Evolutionary conservation across 2,888 invertebrate species (phyloP), one percentile per base, ranked within the genome.

Genomic region (Emmelina monodactyla): DNA sequence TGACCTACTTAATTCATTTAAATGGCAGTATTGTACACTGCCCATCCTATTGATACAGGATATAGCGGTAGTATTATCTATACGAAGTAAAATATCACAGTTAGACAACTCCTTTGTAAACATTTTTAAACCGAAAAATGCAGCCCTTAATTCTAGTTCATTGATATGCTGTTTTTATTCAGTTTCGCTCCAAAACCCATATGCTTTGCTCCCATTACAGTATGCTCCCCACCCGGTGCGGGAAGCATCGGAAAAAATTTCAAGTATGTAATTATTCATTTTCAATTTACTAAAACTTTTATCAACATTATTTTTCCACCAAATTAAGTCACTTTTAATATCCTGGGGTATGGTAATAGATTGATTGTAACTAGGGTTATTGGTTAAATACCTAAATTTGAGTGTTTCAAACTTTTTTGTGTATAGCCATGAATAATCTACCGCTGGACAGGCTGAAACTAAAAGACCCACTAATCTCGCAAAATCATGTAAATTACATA

Each of bases 241-340:
- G 9, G 43, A 44, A 2, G 48, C 45, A 35, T 47, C 49, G 1
- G 49, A 35, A 42, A 49, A 31, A 30, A 50, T 47, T 38, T 45
- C 44, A 7, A 40, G 15, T 13, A 13, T 13, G 37, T 38, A 45
- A 6, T 15, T 16, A 9, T 34, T 22, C 14, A 16, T 14, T 32
- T 28, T 35, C n/a, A 47, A 37, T 11, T 16, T 16, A 32, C 35
- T 36, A 12, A 15, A 22, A 15, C 28, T 16, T 7, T 14, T 30
- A 12, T 22, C 28, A 7, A 42, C 34, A 10, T 43, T 36, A 14
- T 31, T 1, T 15, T 32, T 14, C 47, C 42, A 45, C 46, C 46
- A 32, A 47, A 12, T 32, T 35, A 33, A 11, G 28, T 33, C 33
- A 12, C 14, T 12, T 28, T 19, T n/a, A 16, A 31, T n/a, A 9